A percentile compares a stretch with the other conserved stretches of the same genome.
These are phyloP conservation scores for Microplitis deprimator DNA, from an alignment of 2,888 invertebrate species.

Conservation along the genomic window DNA sequence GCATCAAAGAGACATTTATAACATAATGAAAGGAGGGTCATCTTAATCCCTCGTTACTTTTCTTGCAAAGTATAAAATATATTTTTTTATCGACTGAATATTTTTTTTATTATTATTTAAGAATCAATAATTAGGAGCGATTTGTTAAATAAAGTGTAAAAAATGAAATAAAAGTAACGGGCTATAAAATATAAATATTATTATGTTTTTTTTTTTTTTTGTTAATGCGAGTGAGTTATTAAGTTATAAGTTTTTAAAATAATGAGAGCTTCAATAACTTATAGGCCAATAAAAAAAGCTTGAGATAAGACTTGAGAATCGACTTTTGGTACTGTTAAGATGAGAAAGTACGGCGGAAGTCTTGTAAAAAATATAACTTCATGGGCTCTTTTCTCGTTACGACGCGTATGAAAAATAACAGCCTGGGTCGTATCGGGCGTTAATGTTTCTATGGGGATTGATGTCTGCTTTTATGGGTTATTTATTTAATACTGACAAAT, in stretches of 20 bases:
- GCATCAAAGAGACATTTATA: not conserved
- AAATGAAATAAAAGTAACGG: not conserved
- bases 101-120: too few species aligned
- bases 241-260: not conserved
- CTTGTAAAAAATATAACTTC: not conserved
- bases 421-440: constrained; percentile 68
- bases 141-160: not conserved
- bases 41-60: not conserved
- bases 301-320: not conserved
- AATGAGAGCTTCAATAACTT: not conserved
- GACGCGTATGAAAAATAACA: constrained; percentile 69
- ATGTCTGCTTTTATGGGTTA: constrained; percentile 70
- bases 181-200: not conserved
- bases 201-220: too few species aligned
- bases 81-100: not conserved
- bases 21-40: not conserved
- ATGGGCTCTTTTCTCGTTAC: constrained; percentile 23
- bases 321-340: not conserved
- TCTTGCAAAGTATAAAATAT: not conserved
- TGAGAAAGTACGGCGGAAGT: not conserved
- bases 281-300: not conserved
- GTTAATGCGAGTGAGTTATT: not conserved
- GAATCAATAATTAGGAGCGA: not conserved
- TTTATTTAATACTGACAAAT: constrained; percentile 72
- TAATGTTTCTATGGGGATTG: constrained; percentile 69